phyloP scores from a whole-genome alignment of 2,113 vertebrate genomes.

The Eretmochelys imbricata region DNA sequence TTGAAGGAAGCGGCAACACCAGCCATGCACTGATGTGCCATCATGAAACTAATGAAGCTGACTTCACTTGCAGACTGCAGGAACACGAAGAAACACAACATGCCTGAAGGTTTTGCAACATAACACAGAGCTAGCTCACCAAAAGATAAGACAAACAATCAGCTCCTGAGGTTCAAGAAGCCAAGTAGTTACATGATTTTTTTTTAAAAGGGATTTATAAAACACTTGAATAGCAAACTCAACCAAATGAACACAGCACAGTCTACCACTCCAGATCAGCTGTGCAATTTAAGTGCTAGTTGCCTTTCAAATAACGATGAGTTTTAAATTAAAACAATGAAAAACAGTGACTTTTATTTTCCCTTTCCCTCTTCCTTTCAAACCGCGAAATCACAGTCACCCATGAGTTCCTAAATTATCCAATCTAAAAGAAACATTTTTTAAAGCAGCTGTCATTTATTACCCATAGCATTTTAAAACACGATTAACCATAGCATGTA shows the following conservation, averaged over 20 bases:
- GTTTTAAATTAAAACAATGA: constrained; percentile 21
- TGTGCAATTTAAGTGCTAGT: constrained; percentile 40
- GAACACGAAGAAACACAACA: constrained; percentile 78
- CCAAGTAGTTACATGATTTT: constrained; percentile 52
- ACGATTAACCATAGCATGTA: constrained; percentile 41
- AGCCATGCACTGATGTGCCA: constrained; percentile 81
- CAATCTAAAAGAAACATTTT: not conserved
- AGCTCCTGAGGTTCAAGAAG: constrained; percentile 68
- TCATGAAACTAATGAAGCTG: constrained; percentile 89
- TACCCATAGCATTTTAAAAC: constrained; percentile 44
- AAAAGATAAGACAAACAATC: constrained; percentile 75
- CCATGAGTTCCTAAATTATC: constrained; percentile 11
- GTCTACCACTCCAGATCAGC: constrained; percentile 38
- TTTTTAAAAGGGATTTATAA: not conserved
- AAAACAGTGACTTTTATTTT: not conserved
- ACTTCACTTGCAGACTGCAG: constrained; percentile 78
- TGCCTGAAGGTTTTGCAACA: constrained; percentile 75
- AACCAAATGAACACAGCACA: constrained; percentile 36
- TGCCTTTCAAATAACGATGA: constrained; percentile 30
- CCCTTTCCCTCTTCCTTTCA: not conserved
- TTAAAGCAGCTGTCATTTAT: not conserved
- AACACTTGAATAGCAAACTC: constrained; percentile 3
- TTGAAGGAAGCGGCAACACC: constrained; percentile 82
- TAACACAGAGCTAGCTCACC: constrained; percentile 70
- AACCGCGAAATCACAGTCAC: not conserved